Percentiles rank a stretch among this genome's conserved stretches.
phyloP scores from a whole-genome alignment of 2,113 vertebrate species.

The Egretta garzetta region DNA sequence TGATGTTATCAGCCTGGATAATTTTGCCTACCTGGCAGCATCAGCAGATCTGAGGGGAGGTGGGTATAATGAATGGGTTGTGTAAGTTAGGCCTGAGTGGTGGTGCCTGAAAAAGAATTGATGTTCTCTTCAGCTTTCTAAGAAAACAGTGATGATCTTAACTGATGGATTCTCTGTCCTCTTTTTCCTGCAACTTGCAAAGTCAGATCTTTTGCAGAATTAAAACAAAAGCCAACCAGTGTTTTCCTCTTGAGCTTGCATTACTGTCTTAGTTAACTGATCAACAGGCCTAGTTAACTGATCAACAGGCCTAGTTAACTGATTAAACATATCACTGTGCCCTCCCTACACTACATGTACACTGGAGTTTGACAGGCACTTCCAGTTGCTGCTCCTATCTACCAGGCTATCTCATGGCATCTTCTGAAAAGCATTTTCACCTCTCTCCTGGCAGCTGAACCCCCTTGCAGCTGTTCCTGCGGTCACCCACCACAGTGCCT shows the following conservation, averaged over 20 bases:
- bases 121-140: background rate
- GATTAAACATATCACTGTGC: background rate
- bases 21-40: constrained; percentile 96
- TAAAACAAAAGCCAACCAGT: background rate
- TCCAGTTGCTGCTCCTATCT: background rate
- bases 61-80: constrained; percentile 65
- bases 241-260: background rate
- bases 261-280: background rate
- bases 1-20: constrained; percentile 99
- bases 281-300: background rate
- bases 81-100: background rate
- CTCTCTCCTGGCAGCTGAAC: background rate
- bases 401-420: background rate
- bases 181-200: background rate
- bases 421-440: background rate
- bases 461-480: background rate
- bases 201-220: background rate
- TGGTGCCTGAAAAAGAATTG: background rate
- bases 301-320: background rate
- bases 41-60: constrained; percentile 97
- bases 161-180: background rate
- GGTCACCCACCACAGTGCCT: background rate
- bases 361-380: background rate
- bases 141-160: background rate
- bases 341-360: background rate